Conservation (phyloP, 2,113 vertebrate species). For the Muscicapa adusta region DNA sequence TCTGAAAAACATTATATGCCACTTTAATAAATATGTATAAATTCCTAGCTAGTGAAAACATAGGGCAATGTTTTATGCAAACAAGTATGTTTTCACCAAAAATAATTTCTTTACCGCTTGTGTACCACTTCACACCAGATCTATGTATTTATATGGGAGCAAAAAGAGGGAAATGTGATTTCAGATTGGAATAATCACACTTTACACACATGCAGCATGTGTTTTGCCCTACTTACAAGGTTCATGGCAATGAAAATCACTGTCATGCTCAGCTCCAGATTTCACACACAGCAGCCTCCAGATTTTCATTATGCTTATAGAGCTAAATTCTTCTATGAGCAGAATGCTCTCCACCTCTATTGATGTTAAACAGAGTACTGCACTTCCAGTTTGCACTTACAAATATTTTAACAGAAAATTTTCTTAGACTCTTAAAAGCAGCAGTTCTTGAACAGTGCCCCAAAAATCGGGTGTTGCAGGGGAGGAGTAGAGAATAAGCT, state of each 20-base stretch:
- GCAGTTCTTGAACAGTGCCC: background rate
- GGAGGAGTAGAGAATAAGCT: background rate
- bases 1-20: background rate
- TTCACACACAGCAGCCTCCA: background rate
- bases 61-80: background rate
- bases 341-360: background rate
- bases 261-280: background rate
- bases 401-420: background rate
- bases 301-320: background rate
- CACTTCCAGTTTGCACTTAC: background rate
- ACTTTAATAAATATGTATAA: background rate
- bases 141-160: background rate
- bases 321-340: background rate
- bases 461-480: background rate
- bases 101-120: background rate
- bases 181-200: background rate
- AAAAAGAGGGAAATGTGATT: background rate
- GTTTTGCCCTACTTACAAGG: background rate
- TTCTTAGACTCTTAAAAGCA: background rate
- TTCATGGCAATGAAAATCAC: background rate
- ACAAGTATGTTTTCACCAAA: background rate
- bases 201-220: background rate
- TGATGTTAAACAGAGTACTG: background rate
- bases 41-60: background rate
- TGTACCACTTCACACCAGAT: accelerated